Conservation (phyloP, 2,888 invertebrate species). For the Eugnorisma glareosa region DNA sequence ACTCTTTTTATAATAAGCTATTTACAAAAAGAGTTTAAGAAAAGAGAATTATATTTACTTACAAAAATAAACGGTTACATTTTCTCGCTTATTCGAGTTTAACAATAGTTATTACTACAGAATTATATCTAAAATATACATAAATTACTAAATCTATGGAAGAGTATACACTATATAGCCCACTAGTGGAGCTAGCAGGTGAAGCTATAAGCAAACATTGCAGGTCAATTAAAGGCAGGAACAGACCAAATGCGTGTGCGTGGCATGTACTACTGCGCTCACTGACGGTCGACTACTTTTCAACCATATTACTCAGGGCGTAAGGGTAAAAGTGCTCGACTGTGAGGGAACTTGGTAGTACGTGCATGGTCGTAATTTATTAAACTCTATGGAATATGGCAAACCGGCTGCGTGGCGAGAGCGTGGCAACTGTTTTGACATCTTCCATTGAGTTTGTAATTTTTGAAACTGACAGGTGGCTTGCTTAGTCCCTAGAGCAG, state of each 20-base stretch:
- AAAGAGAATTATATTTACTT: neutral
- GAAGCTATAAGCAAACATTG: constrained; percentile 4
- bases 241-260: neutral
- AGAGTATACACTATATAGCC: neutral
- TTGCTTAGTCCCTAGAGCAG: neutral
- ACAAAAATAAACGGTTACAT: constrained; percentile 6
- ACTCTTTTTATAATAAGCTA: neutral
- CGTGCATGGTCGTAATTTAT: neutral
- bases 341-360: too few species aligned
- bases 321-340: too few species aligned
- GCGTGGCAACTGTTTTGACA: neutral
- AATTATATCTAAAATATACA: too few species aligned
- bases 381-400: neutral
- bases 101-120: constrained; percentile 6
- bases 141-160: neutral
- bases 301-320: too few species aligned
- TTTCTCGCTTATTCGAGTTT: neutral
- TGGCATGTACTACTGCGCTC: neutral
- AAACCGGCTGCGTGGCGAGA: neutral
- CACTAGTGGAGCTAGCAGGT: neutral
- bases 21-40: too few species aligned
- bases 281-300: neutral
- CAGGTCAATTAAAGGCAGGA: neutral
- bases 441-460: neutral
- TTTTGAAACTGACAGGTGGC: neutral